Base-by-base conservation (phyloP, 2,888 invertebrate species). In the Sisyra terminalis region DNA sequence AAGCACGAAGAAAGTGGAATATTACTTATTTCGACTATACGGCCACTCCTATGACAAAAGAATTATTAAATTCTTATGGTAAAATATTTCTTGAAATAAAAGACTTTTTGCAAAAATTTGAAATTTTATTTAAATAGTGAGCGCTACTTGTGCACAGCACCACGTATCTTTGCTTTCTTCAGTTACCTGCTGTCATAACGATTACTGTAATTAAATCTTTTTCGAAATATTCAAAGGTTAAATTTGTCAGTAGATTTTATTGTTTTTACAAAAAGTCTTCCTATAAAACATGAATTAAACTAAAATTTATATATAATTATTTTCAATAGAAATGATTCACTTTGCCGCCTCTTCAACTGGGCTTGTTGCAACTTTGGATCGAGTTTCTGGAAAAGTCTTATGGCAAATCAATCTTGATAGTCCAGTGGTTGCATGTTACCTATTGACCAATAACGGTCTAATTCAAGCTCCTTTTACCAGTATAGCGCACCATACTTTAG, bases 21-120 rank as follows among this genome's bases (percentile, higher is more conserved):
- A 87, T 96, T 4, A 96, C 96, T 1, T 97, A 88, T 66, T 87
- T 81, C 55, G 96, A 96, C 64, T 98, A 97, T 60, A 82, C 93
- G 2, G 79, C 89, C 1, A 74, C 75, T 56, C 80, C 78, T 48
- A 86, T 80, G 78, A 77, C 75, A 37, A 75, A 78, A 40, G 82
- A 87, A 57, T 70, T 78, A 61, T 65, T 77, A 3, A 78, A 77
- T 53, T 80, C 82, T 61, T 90, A 92, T 65, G 84, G 87, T 86
- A 30, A 30, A 34, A 16, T n/a, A n/a, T n/a, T n/a, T n/a, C n/a
- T n/a, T n/a, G n/a, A n/a, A n/a, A n/a, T n/a, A n/a, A n/a, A n/a
- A n/a, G n/a, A n/a, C n/a, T n/a, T n/a, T n/a, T n/a, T n/a, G n/a
- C n/a, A n/a, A 39, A 4, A 24, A 29, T 29, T 6, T 9, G 4